Percentiles rank a stretch among this genome's conserved stretches.
Conservation (phyloP, 1,140 invertebrate genomes). For the Drosophila gunungcola region DNA sequence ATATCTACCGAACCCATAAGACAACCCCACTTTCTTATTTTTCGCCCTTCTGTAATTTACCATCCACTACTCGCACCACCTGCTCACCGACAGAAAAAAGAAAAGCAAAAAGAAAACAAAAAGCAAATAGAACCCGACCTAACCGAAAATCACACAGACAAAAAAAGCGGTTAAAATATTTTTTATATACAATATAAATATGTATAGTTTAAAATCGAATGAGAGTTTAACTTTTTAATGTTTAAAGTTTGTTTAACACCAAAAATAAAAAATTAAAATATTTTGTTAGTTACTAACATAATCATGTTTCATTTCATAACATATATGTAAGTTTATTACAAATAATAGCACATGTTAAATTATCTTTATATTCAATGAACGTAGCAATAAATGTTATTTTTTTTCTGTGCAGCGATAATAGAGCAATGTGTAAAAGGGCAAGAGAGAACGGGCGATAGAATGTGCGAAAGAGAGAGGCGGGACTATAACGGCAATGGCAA, state of each 20-base stretch:
- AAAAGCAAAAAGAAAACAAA: constrained; percentile 23
- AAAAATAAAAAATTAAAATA: no score
- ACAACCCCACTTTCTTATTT: constrained; percentile 12
- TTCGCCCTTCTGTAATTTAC: not conserved
- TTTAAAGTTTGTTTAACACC: no score
- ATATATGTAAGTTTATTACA: no score
- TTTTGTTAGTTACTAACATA: no score
- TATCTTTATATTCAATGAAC: no score
- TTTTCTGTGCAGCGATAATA: constrained; percentile 28
- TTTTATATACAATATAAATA: no score
- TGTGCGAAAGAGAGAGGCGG: not conserved
- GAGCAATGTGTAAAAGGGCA: constrained; percentile 44
- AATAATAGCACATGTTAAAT: no score
- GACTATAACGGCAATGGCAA: constrained; percentile 69
- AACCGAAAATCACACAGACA: constrained; percentile 25
- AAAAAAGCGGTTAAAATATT: not conserved
- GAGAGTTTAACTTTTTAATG: no score
- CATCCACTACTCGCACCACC: constrained; percentile 4
- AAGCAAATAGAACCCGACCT: constrained; percentile 37
- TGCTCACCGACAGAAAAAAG: constrained; percentile 3
- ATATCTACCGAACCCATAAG: constrained; percentile 6
- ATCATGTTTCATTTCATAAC: no score
- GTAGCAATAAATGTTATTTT: no score
- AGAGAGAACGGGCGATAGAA: not conserved
- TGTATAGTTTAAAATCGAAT: no score